Percentiles rank a stretch among this genome's conserved stretches.
phyloP scores from a whole-genome alignment of 2,113 vertebrate genomes.

The Sapayoa aenigma region DNA sequence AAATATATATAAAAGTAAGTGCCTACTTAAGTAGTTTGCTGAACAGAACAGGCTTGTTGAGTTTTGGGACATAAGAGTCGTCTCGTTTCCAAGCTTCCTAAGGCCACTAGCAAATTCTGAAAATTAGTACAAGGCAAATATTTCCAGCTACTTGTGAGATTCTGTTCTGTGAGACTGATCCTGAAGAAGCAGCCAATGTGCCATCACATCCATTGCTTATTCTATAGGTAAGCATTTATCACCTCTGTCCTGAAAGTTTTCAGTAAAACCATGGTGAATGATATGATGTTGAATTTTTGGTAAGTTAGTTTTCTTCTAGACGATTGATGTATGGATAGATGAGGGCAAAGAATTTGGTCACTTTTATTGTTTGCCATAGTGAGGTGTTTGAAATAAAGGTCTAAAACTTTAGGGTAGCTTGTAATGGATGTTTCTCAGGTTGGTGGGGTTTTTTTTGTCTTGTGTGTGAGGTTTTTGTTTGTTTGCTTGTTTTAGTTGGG shows the following conservation, averaged over 20 bases:
- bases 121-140: not conserved
- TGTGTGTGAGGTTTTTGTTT: not conserved
- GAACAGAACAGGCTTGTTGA: not conserved
- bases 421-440: not conserved
- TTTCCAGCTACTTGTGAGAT: not conserved
- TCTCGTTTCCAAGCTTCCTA: not conserved
- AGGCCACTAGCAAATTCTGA: not conserved
- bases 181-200: not conserved
- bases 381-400: not conserved
- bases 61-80: not conserved
- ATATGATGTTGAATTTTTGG: not conserved
- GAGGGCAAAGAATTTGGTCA: not conserved
- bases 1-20: not conserved
- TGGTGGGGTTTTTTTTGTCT: accelerated
- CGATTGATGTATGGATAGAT: not conserved
- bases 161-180: not conserved
- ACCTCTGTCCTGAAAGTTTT: not conserved
- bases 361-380: not conserved
- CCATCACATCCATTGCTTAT: not conserved
- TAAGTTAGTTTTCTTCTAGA: not conserved
- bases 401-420: not conserved
- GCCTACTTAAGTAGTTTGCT: not conserved
- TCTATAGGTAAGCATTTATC: not conserved
- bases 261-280: not conserved
- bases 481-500: not conserved